These are phyloP conservation scores for Hedya salicella DNA, from an alignment of 2,888 invertebrate species.

Conservation along the genomic window DNA sequence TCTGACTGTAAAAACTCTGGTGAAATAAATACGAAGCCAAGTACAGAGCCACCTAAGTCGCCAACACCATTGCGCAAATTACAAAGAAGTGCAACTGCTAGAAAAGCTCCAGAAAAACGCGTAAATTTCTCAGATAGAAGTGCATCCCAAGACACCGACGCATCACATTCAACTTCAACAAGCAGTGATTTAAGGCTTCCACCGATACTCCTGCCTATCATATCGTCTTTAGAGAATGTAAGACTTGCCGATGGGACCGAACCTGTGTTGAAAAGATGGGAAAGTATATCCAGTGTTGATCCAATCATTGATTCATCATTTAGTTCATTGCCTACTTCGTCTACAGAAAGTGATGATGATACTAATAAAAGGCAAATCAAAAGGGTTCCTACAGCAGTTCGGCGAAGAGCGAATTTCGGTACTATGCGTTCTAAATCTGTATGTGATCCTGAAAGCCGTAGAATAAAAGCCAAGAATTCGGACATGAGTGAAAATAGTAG, in stretches of 20 bases:
- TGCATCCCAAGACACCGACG: conserved; percentile 86
- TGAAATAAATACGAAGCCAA: conserved; percentile 59
- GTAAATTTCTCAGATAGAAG: conserved; percentile 83
- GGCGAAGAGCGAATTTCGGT: conserved; percentile 73
- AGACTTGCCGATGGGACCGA: conserved; percentile 72
- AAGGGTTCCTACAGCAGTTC: conserved; percentile 72
- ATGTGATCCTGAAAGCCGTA: conserved; percentile 78
- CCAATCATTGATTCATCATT: conserved; percentile 89
- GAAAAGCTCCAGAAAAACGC: conserved; percentile 77
- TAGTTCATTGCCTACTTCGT: conserved; percentile 83
- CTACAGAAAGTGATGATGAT: conserved; percentile 80
- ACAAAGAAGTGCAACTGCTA: conserved; percentile 78
- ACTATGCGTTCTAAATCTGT: conserved; percentile 79
- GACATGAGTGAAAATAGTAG: conserved; percentile 77
- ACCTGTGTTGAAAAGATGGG: conserved; percentile 81
- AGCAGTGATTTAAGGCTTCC: conserved; percentile 87
- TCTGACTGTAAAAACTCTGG: conserved; percentile 65
- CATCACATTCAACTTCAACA: conserved; percentile 85
- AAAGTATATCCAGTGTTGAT: conserved; percentile 89
- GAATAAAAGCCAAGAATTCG: conserved; percentile 64
- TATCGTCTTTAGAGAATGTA: conserved; percentile 86
- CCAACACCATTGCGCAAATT: conserved; percentile 63
- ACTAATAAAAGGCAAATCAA: conserved; percentile 68
- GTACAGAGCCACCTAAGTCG: conserved; percentile 54
- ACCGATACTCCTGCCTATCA: conserved; percentile 89